Conservation (phyloP, 1,140 invertebrate genomes). For the Hyles euphorbiae region DNA sequence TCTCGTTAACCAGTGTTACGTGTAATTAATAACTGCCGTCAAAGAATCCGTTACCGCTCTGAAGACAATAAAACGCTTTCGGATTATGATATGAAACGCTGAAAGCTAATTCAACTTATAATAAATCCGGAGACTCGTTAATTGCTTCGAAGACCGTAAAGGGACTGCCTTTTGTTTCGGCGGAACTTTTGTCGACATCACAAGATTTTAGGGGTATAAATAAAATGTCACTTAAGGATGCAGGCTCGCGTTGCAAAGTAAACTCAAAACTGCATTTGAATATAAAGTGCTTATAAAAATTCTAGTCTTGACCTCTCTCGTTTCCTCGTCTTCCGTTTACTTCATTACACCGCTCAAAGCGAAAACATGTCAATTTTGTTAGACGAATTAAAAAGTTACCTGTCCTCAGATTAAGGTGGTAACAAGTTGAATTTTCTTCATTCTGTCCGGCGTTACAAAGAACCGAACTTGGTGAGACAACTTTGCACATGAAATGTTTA, state of each 20-base stretch:
- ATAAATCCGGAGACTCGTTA: constrained; percentile 70
- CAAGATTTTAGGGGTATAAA: constrained; percentile 48
- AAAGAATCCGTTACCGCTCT: constrained; percentile 29
- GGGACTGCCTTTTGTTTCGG: constrained; percentile 47
- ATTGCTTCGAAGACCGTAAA: constrained; percentile 56
- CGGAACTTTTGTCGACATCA: constrained; percentile 41
- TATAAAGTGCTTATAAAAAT: constrained; percentile 61
- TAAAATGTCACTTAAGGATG: constrained; percentile 28
- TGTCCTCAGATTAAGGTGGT: constrained; percentile 51
- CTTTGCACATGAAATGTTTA: constrained; percentile 21
- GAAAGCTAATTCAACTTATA: constrained; percentile 61
- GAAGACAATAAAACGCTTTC: constrained; percentile 60
- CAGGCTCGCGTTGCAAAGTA: constrained; percentile 28
- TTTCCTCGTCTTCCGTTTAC: constrained; percentile 37
- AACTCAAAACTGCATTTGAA: constrained; percentile 50
- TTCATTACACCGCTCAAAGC: constrained; percentile 55
- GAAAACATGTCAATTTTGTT: constrained; percentile 64
- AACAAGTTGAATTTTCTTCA: constrained; percentile 57
- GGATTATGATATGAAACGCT: constrained; percentile 70
- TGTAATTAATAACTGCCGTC: constrained; percentile 56
- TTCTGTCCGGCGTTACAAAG: constrained; percentile 37
- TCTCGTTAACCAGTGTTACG: constrained; percentile 46
- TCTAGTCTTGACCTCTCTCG: constrained; percentile 36
- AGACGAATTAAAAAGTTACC: constrained; percentile 63
- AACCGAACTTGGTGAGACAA: constrained; percentile 15